phyloP scores from a whole-genome alignment of 92 coral and sea anemone genomes.

The Zoanthus sociatus region DNA sequence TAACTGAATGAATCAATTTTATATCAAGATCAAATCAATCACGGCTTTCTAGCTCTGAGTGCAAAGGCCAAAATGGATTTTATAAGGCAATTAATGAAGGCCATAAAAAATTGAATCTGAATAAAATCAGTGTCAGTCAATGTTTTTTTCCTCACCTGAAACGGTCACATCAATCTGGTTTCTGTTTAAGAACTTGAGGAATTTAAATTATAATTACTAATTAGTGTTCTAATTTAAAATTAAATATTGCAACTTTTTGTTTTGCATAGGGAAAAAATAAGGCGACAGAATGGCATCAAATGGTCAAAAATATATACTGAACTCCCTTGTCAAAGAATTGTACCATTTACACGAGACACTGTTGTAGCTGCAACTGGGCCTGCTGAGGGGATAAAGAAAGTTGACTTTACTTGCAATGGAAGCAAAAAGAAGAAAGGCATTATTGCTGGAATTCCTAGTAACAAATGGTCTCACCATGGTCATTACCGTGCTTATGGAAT shows the following conservation, averaged over 20 bases:
- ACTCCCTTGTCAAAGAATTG: constrained; percentile 76
- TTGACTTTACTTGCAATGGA: constrained; percentile 48
- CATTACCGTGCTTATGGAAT: constrained; percentile 88
- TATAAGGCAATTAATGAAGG: no score
- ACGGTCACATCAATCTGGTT: no score
- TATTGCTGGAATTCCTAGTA: constrained; percentile 58
- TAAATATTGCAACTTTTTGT: neutral
- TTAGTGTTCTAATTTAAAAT: no score
- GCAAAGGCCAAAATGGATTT: no score
- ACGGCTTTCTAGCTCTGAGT: no score
- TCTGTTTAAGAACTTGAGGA: no score
- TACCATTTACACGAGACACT: constrained; percentile 62
- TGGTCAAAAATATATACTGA: constrained; percentile 67
- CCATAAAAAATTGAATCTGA: no score
- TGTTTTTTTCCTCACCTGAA: no score
- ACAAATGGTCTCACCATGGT: constrained; percentile 78
- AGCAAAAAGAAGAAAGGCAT: constrained; percentile 45
- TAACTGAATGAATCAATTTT: no score
- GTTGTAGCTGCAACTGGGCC: constrained; percentile 94
- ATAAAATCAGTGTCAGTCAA: no score
- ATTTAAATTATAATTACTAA: no score
- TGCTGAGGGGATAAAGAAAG: constrained; percentile 79
- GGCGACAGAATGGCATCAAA: constrained; percentile 64
- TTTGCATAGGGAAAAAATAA: constrained; percentile 70
- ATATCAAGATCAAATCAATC: no score